phyloP scores from a whole-genome alignment of 2,797 vertebrate genomes.

The Karalla daura region DNA sequence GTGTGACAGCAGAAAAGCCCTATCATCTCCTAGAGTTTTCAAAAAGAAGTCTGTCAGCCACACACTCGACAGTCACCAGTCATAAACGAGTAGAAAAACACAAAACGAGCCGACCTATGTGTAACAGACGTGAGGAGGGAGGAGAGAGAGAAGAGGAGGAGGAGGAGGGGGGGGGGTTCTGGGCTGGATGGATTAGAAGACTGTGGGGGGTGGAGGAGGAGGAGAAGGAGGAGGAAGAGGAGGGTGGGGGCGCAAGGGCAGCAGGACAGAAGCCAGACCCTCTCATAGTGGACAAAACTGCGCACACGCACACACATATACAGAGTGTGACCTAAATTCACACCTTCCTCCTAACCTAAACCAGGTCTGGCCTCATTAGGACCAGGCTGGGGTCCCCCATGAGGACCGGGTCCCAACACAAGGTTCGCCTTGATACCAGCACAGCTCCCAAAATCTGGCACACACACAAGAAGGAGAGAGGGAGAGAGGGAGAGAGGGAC shows the following conservation, averaged over 20 bases:
- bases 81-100: slow-evolving; percentile 59
- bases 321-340: background rate
- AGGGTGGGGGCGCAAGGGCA: slow-evolving; percentile 22
- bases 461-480: background rate
- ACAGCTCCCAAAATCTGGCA: background rate
- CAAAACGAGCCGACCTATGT: slow-evolving; percentile 43
- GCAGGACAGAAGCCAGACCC: slow-evolving; percentile 38
- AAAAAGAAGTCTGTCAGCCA: slow-evolving; percentile 61
- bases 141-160: slow-evolving; percentile 18
- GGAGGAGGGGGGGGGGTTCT: slow-evolving; percentile 24
- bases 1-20: slow-evolving; percentile 71
- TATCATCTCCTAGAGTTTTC: slow-evolving; percentile 59
- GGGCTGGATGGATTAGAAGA: slow-evolving; percentile 55
- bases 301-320: background rate
- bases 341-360: background rate
- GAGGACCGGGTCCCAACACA: background rate
- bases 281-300: slow-evolving; percentile 23
- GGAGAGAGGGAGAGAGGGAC: too few species aligned
- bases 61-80: slow-evolving; percentile 67
- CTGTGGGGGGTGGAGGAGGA: slow-evolving; percentile 12
- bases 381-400: background rate
- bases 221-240: slow-evolving; percentile 29
- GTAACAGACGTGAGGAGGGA: slow-evolving; percentile 67
- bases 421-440: background rate
- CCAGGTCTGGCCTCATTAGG: background rate